These are phyloP conservation scores for Bradypodion pumilum DNA, from an alignment of 2,797 vertebrate genomes.

Conservation along the genomic window DNA sequence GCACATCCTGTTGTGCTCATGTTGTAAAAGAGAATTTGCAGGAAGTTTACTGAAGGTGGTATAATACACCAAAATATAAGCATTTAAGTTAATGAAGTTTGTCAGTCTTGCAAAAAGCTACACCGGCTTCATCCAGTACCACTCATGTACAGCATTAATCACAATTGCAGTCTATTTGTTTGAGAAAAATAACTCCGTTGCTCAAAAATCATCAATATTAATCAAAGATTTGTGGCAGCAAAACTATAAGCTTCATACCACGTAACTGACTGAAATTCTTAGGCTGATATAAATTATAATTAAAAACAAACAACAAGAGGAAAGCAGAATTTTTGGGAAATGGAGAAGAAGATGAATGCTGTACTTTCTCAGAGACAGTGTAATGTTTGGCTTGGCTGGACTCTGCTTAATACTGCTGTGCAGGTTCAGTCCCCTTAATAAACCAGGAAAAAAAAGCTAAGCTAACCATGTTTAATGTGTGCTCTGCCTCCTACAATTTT, in stretches of 20 bases:
- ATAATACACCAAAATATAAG: no score
- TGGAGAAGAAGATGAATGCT: background rate
- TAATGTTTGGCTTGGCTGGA: background rate
- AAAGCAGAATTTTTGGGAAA: background rate
- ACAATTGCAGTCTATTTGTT: background rate
- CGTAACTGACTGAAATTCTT: constrained; percentile 57
- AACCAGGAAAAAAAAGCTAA: constrained; percentile 10
- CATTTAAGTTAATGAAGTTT: no score
- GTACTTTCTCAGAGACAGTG: constrained; percentile 1
- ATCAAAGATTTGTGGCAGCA: constrained; percentile 20
- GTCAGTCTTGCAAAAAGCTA: background rate
- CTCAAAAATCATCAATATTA: constrained; percentile 13
- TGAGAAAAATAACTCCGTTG: background rate
- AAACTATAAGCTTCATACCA: background rate
- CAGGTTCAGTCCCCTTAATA: background rate
- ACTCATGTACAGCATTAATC: background rate
- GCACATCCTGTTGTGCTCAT: no score
- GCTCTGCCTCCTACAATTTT: constrained; percentile 22
- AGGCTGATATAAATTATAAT: constrained; percentile 46
- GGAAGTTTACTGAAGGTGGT: no score
- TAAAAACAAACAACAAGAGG: background rate
- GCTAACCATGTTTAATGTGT: constrained; percentile 9
- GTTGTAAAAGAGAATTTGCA: no score
- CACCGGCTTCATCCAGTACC: background rate
- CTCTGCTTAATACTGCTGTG: background rate